phyloP scores from a whole-genome alignment of 2,113 vertebrate genomes.

The Cheirogaleus medius region DNA sequence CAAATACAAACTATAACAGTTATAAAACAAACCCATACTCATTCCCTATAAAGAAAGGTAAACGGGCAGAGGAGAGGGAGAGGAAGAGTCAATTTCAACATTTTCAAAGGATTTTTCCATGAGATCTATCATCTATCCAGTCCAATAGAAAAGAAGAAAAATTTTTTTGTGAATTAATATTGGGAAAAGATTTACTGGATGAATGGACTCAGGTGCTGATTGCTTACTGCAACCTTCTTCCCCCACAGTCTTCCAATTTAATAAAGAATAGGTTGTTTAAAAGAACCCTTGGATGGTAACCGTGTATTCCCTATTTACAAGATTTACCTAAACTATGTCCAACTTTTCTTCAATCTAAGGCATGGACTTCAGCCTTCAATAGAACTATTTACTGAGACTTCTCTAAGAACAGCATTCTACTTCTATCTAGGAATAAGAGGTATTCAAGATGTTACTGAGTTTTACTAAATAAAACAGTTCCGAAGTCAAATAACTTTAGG shows the following conservation, averaged over 20 bases:
- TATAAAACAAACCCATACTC: slow-evolving; percentile 21
- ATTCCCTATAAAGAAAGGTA: slow-evolving; percentile 16
- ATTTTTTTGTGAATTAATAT: slow-evolving; percentile 6
- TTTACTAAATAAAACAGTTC: background rate
- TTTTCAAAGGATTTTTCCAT: slow-evolving; percentile 33
- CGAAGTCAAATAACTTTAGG: background rate
- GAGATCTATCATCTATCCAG: background rate
- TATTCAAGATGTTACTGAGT: background rate
- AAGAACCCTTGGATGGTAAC: background rate
- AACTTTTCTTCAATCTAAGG: background rate
- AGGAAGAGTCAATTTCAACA: background rate
- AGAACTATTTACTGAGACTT: background rate
- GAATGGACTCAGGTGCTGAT: background rate
- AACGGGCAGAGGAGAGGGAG: background rate
- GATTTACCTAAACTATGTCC: background rate
- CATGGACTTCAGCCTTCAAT: background rate
- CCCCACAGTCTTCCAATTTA: background rate
- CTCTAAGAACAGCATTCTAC: background rate
- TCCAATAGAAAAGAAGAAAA: slow-evolving; percentile 51
- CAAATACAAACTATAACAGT: background rate
- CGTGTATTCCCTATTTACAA: background rate
- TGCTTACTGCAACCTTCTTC: background rate
- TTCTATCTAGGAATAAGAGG: background rate
- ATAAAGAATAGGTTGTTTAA: background rate
- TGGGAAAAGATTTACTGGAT: background rate